These are phyloP conservation scores for Corydoras sp. DNA, from an alignment of 2,113 vertebrate species.

Conservation along the genomic window DNA sequence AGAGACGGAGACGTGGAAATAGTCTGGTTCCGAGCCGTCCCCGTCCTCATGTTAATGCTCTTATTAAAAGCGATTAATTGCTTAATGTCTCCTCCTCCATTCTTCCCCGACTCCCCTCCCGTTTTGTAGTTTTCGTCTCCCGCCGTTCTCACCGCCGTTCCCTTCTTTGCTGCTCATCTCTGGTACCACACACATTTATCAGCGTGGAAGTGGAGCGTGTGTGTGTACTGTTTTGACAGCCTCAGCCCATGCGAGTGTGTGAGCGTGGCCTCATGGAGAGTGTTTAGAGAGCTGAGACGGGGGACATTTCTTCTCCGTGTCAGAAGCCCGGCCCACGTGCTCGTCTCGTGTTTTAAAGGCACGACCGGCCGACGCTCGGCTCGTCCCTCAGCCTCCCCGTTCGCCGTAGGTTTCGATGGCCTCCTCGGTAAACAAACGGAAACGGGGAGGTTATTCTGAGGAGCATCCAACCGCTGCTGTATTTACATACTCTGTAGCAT, in stretches of 20 bases:
- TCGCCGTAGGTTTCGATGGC: too few species aligned
- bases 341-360: too few species aligned
- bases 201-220: slow-evolving; percentile 1
- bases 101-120: slow-evolving; percentile 36
- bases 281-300: slow-evolving; percentile 41
- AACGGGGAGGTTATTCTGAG: too few species aligned
- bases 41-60: too few species aligned
- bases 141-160: neutral
- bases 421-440: too few species aligned
- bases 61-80: too few species aligned
- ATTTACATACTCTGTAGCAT: too few species aligned
- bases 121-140: neutral
- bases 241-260: slow-evolving; percentile 14
- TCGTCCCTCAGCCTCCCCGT: too few species aligned
- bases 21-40: too few species aligned
- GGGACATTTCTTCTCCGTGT: slow-evolving; percentile 27
- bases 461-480: too few species aligned
- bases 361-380: too few species aligned
- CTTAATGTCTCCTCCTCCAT: slow-evolving; percentile 16
- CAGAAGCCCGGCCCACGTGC: slow-evolving; percentile 15
- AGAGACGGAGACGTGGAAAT: too few species aligned
- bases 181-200: slow-evolving; percentile 1
- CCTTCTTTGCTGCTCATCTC: slow-evolving; percentile 4
- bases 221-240: slow-evolving; percentile 19
- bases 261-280: slow-evolving; percentile 33